Conservation (phyloP, 1,140 invertebrate species). For the Hycleus cichorii region DNA sequence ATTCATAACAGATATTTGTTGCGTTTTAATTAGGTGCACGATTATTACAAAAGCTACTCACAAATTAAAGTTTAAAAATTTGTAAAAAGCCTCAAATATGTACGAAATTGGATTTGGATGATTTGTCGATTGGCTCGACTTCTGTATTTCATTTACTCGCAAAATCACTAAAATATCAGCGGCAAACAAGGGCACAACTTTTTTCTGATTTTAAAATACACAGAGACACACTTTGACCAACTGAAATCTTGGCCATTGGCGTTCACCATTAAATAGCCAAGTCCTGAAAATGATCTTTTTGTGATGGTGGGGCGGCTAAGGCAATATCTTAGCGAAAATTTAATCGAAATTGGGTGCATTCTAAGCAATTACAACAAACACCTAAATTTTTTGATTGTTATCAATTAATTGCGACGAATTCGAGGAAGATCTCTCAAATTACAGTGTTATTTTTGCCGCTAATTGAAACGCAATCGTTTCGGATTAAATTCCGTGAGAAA, state of each 20-base stretch:
- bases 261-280: too few species aligned
- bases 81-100: conserved; percentile 33
- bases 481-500: too few species aligned
- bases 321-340: too few species aligned
- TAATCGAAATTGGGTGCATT: too few species aligned
- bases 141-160: conserved; percentile 36
- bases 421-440: too few species aligned
- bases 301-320: too few species aligned
- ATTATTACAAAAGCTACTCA: background rate
- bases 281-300: too few species aligned
- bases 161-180: background rate
- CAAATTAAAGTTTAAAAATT: background rate
- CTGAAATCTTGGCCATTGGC: background rate
- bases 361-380: too few species aligned
- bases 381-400: too few species aligned
- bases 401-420: too few species aligned
- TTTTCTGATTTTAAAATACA: background rate
- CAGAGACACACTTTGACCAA: background rate
- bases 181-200: background rate
- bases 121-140: conserved; percentile 41
- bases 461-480: too few species aligned
- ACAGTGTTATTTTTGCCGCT: too few species aligned
- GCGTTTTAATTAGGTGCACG: background rate
- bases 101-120: conserved; percentile 50
- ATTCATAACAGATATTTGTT: background rate